These are phyloP conservation scores for Scortum barcoo DNA, from an alignment of 2,113 vertebrate genomes.

Conservation along the genomic window DNA sequence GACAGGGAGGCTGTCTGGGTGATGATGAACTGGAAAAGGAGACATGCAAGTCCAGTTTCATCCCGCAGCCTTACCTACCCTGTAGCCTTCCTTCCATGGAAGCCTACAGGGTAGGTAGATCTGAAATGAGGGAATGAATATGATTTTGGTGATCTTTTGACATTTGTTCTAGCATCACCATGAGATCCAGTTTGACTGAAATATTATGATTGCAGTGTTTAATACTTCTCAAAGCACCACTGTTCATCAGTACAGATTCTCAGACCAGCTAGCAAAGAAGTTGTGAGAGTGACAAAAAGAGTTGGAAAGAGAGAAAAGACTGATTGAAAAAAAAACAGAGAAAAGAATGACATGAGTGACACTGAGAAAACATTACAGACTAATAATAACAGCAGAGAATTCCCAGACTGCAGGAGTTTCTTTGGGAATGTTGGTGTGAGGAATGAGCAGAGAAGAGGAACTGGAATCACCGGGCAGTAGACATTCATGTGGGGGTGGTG, in stretches of 20 bases:
- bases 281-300: neutral
- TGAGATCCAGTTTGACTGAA: too few species aligned
- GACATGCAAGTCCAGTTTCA: neutral
- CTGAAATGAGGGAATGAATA: too few species aligned
- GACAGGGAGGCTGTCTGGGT: neutral
- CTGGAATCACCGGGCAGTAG: slow-evolving; percentile 1
- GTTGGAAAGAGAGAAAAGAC: neutral
- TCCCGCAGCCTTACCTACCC: too few species aligned
- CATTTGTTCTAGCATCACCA: too few species aligned
- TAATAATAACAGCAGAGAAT: slow-evolving; percentile 19
- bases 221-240: too few species aligned
- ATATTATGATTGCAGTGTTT: too few species aligned
- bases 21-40: neutral
- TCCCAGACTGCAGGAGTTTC: slow-evolving; percentile 35
- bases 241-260: too few species aligned
- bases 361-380: slow-evolving; percentile 14
- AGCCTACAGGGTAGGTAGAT: too few species aligned
- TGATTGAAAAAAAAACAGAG: neutral
- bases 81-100: too few species aligned
- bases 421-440: slow-evolving; percentile 12
- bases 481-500: neutral
- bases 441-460: neutral
- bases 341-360: neutral
- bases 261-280: too few species aligned
- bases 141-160: too few species aligned